A percentile compares a stretch with the other conserved stretches of the same genome.
phyloP scores from a whole-genome alignment of 2,113 vertebrate genomes.

The Thoracochromis brauschi region DNA sequence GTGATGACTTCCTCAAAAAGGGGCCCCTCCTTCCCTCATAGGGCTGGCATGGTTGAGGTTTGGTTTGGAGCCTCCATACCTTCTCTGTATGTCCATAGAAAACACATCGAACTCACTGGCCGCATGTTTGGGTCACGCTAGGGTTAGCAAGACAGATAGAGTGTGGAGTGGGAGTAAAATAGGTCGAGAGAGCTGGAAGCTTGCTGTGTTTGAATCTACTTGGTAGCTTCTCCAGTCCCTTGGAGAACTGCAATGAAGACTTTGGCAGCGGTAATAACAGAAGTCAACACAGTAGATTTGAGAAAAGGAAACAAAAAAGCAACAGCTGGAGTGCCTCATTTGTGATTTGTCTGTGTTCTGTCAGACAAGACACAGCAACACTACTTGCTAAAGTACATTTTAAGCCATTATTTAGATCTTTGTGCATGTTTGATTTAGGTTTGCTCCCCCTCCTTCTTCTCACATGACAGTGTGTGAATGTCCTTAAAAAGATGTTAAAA shows the following conservation, averaged over 20 bases:
- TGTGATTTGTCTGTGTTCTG: background rate
- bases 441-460: background rate
- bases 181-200: conserved; percentile 7
- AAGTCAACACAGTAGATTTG: background rate
- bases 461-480: conserved; percentile 36
- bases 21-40: conserved; percentile 54
- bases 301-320: conserved; percentile 19
- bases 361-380: conserved; percentile 1
- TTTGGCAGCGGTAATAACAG: conserved; percentile 15
- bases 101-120: conserved; percentile 50
- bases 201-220: conserved; percentile 33
- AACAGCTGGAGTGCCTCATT: conserved; percentile 24
- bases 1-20: conserved; percentile 66
- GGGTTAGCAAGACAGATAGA: conserved; percentile 63
- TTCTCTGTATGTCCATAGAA: conserved; percentile 56
- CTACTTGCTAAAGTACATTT: conserved; percentile 1
- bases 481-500: conserved; percentile 44
- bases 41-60: conserved; percentile 65
- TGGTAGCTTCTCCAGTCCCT: conserved; percentile 9
- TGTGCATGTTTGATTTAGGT: conserved; percentile 30
- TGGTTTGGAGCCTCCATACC: conserved; percentile 65
- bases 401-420: conserved; percentile 13
- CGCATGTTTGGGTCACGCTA: conserved; percentile 57
- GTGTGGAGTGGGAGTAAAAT: conserved; percentile 43
- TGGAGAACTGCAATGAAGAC: conserved; percentile 1